Conservation (phyloP, 1,140 invertebrate genomes). For the Drosophila athabasca region DNA sequence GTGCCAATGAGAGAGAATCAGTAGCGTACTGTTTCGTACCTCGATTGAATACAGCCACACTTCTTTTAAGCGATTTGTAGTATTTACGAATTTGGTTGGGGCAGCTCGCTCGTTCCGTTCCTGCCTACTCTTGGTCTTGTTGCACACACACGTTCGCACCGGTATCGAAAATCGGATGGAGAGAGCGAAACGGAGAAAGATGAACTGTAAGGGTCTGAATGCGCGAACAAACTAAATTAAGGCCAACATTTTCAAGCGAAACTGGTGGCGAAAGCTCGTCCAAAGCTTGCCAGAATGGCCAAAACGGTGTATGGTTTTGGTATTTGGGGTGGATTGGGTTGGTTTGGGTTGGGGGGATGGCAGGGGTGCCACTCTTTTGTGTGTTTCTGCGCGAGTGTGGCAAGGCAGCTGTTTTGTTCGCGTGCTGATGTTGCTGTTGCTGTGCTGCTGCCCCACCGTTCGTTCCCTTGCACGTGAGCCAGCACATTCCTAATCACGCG, state of each 20-base stretch:
- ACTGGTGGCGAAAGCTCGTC: conserved; percentile 60
- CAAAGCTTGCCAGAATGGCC: conserved; percentile 52
- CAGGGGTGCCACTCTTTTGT: conserved; percentile 1
- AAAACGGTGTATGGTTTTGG: conserved; percentile 32
- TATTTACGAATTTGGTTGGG: no score
- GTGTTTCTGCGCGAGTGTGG: conserved; percentile 3
- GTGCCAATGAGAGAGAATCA: no score
- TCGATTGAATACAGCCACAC: no score
- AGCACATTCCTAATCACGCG: conserved; percentile 39
- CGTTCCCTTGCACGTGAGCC: conserved; percentile 57
- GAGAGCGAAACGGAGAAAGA: conserved; percentile 37
- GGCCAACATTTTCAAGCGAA: conserved; percentile 58
- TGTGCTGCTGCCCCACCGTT: conserved; percentile 13
- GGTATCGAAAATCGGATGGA: neutral
- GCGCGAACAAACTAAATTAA: conserved; percentile 72
- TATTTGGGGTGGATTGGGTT: neutral
- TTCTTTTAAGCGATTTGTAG: no score
- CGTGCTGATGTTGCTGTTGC: conserved; percentile 11
- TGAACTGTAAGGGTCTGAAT: conserved; percentile 60
- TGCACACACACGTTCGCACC: conserved; percentile 2
- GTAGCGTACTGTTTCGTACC: no score
- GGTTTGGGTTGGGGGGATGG: neutral
- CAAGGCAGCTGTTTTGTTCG: conserved; percentile 4
- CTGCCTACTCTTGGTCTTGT: no score
- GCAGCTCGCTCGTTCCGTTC: no score